Evolutionary conservation across 1,140 invertebrate species (phyloP), one percentile per base, ranked within the genome.

Genomic region (Oedothorax gibbosus): DNA sequence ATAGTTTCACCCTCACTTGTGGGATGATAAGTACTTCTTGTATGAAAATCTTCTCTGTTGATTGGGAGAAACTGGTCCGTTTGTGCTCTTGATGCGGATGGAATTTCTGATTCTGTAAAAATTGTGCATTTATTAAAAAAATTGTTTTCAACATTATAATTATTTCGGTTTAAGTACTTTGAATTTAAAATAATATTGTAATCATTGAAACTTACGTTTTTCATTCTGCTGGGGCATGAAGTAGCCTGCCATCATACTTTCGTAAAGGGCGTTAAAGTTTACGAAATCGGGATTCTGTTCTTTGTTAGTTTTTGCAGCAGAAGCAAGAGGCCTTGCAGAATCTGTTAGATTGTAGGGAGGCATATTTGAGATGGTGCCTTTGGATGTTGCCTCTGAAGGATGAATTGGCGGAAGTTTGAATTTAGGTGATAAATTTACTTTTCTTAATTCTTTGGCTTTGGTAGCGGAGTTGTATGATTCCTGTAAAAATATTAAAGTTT

Each of bases 221-320:
- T 35, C 21, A 15, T 56, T 21, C 56, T 35, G 35, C 35, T 75
- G 71, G 15, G 71, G 72, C 81, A 84, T 84, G 20, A 84, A 84
- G 15, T 84, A 84, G 10, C 81, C 56, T 6, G 68, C 62, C 81
- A 84, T 84, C 81, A 84, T 84, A 15, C 76, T 84, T 65, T 84
- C 81, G 20, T 84, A 84, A 1, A 62, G 71, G 20, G 60, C 49
- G 8, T 60, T 75, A 50, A 76, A 51, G 50, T 84, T 72, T 0
- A 68, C 7, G 14, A 66, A 18, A 7, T 54, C 12, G 53, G 80
- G 57, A 49, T 49, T 71, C 12, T 56, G 14, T 18, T 65, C 79
- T n/a, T 71, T 81, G 11, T 12, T 15, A 9, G 9, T 35, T 15
- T 84, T 35, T 18, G 11, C 18, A 8, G 8, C 66, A 20, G 20